Evolutionary conservation across 2,888 invertebrate species (phyloP), one percentile per base, ranked within the genome.

Genomic region (Orthosia incerta): DNA sequence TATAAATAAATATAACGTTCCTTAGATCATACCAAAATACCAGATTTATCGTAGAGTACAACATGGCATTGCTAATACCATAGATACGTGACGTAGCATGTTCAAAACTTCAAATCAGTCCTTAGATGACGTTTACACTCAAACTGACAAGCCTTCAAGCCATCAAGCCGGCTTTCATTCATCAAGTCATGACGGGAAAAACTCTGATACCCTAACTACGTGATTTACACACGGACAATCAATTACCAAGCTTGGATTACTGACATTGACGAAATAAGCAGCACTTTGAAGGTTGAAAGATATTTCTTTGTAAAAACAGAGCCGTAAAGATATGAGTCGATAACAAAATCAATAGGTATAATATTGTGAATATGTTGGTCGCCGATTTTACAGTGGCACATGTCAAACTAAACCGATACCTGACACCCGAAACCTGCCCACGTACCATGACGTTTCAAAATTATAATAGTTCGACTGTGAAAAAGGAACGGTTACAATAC

Each of bases 31-130:
- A 85, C 93, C 94, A 94, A 90, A 91, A 89, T 87, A 88, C 90
- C 91, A 90, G 93, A 94, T 94, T 94, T 94, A 91, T 94, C 94
- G 81, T 62, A 62, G 77, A 85, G 56, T n/a, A n/a, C n/a, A n/a
- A 77, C 83, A 85, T 93, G 94, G 91, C 93, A 93, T 86, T 84
- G 74, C 74, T 92, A 90, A 91, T 87, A 82, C 88, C 79, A 64
- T 70, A 71, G 73, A 87, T 80, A 88, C 85, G 88, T 92, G 90
- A 92, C 88, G 90, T 88, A 85, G 86, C 67, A 68, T 9, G 50
- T 1, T 65, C 39, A 39, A 39, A 39, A 20, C 3, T 51, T 56
- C n/a, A 46, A 46, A 64, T 60, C 53, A 51, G 13, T 50, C 59
- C 55, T 39, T 48, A 13, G 16, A n/a, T 63, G 26, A 56, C 46